A percentile compares a stretch with the other conserved stretches of the same genome.
Conservation (phyloP, 2,888 invertebrate genomes). For the Nomada goodeniana region DNA sequence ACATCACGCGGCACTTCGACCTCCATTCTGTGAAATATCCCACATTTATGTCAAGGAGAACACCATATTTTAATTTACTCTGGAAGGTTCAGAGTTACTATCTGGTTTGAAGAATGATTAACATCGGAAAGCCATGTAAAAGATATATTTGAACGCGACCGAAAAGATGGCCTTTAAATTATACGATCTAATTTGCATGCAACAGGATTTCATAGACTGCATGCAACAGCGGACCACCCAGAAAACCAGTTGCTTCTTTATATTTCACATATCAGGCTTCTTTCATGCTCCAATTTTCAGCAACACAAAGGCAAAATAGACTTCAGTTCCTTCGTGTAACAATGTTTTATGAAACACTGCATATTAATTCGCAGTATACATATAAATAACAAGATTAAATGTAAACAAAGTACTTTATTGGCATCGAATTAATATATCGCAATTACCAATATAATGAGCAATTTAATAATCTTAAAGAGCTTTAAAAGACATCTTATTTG, state of each 20-base stretch:
- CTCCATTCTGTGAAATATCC: background rate
- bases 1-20: background rate
- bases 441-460: too few relatives aligned
- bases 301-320: background rate
- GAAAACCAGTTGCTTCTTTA: background rate
- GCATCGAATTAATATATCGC: too few relatives aligned
- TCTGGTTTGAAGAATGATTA: constrained; percentile 2
- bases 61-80: constrained; percentile 26
- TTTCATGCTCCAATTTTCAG: background rate
- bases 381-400: too few relatives aligned
- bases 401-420: too few relatives aligned
- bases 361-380: too few relatives aligned
- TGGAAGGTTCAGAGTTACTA: background rate
- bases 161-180: constrained; percentile 1
- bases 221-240: background rate
- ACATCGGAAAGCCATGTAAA: background rate
- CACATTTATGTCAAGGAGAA: constrained; percentile 33
- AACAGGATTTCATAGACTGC: background rate
- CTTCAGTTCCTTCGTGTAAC: background rate
- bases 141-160: background rate
- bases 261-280: background rate
- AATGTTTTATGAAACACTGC: background rate
- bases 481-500: too few relatives aligned
- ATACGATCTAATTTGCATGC: constrained; percentile 8
- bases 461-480: too few relatives aligned